Evolutionary conservation across 2,113 vertebrate species (phyloP).

Genomic region (Urocynchramus pylzowi): DNA sequence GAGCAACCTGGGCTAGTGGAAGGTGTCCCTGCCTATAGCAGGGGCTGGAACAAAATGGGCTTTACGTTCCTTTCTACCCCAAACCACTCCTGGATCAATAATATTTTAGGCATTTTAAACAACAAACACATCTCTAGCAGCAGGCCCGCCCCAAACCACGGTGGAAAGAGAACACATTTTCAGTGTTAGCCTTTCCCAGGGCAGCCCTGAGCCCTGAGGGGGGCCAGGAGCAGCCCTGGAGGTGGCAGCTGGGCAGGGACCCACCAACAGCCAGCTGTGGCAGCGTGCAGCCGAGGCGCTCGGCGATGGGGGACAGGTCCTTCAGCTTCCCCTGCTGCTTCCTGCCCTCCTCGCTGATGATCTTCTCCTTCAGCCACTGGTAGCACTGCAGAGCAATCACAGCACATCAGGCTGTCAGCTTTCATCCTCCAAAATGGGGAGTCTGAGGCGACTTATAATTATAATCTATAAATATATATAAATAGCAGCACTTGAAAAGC

Average conservation of each 20-base stretch:
- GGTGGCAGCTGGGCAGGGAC: neutral
- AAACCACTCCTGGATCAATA: neutral
- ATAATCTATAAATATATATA: neutral
- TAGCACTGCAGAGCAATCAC: conserved; percentile 80
- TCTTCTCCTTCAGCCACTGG: conserved; percentile 97
- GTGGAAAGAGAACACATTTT: neutral
- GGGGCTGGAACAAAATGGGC: neutral
- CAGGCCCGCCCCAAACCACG: fast-evolving
- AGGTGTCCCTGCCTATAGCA: neutral
- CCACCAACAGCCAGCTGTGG: conserved; percentile 96
- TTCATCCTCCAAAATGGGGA: fast-evolving
- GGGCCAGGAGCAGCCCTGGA: neutral
- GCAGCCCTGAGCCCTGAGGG: fast-evolving
- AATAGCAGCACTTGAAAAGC: neutral
- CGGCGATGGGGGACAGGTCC: conserved; percentile 89
- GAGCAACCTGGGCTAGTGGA: neutral
- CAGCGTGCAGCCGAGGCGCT: conserved; percentile 92
- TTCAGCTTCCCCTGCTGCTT: conserved; percentile 94
- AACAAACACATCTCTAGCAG: neutral
- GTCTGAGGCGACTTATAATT: neutral
- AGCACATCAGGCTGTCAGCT: neutral
- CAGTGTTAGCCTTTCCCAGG: neutral
- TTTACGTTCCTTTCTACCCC: neutral
- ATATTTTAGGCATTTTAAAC: neutral
- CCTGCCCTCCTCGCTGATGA: conserved; percentile 91